Base-by-base conservation (phyloP, 2,113 vertebrate species). In the Bungarus multicinctus region DNA sequence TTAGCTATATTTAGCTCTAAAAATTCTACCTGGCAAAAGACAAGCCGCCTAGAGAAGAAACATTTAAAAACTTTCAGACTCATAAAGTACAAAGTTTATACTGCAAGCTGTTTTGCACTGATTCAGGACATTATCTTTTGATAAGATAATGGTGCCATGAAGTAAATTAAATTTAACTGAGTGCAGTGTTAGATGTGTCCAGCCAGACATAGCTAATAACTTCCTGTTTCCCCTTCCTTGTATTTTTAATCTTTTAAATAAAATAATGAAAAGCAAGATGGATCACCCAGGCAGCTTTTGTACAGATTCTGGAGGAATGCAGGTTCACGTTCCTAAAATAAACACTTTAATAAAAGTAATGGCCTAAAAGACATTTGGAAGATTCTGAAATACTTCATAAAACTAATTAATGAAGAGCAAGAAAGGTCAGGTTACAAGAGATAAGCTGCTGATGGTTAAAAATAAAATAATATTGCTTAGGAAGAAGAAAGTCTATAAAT, bases 401-500 rank as follows among this genome's bases (percentile, higher is more conserved):
- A 97, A 94, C 92, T 96, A 97, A 97, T 94, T 95, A 95, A 96
- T 94, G 95, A 47, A 94, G 87, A 92, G 52, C 64, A 95, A 95
- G 18, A 94, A 87, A 89, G 92, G 93, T 96, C 88, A 60, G 88
- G 94, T 96, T 95, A 95, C 96, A 94, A 96, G 96, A 96, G 89
- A 94, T 93, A 69, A 55, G 52, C 94, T 92, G 92, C 90, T 96
- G 94, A 88, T 93, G 81, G 57, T 58, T 25, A 58, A 94, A 14
- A 85, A 95, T 39, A 97, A 96, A 93, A 95, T 94, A 94, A 25
- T 25, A 10, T 8, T 43, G 4, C 34, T 89, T 60, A 47, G 23
- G 55, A 45, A 47, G 55, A 47, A 88, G 10, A 27, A 88, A 30
- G 25, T 20, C 14, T 53, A 88, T 30, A 88, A 14, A 27, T 47